Conservation (phyloP, 2,888 invertebrate genomes). For the Acrocyrtus sp. region DNA sequence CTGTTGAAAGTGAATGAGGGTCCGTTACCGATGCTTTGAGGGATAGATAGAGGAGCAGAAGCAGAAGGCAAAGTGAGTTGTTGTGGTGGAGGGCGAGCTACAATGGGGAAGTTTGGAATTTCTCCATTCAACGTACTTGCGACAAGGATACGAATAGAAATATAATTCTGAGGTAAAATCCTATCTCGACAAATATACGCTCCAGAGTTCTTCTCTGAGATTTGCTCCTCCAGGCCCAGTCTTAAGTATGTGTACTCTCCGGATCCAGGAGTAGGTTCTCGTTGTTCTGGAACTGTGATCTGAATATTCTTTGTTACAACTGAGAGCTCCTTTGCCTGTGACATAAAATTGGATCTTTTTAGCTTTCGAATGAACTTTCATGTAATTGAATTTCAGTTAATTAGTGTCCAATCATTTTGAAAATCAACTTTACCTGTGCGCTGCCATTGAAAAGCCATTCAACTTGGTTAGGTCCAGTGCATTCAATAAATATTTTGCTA, state of each 20-base stretch:
- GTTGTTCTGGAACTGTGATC: conserved; percentile 32
- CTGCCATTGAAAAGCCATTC: conserved; percentile 24
- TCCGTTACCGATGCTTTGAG: conserved; percentile 16
- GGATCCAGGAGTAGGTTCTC: conserved; percentile 23
- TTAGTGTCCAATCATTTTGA: neutral
- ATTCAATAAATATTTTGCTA: conserved; percentile 35
- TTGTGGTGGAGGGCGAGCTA: neutral
- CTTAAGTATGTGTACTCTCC: conserved; percentile 31
- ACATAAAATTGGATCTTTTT: neutral
- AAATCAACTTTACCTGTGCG: neutral
- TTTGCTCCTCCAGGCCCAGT: conserved; percentile 27
- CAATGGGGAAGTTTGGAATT: conserved; percentile 5
- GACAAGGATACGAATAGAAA: conserved; percentile 32
- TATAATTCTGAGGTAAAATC: conserved; percentile 39
- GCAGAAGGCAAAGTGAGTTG: neutral
- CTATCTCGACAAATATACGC: conserved; percentile 30
- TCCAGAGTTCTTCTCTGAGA: conserved; percentile 19
- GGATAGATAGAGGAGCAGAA: neutral
- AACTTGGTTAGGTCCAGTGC: conserved; percentile 38
- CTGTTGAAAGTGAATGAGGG: conserved; percentile 9
- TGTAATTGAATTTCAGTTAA: neutral
- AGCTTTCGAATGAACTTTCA: neutral
- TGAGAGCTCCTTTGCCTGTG: conserved; percentile 13
- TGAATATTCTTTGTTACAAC: conserved; percentile 33
- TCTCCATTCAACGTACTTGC: conserved; percentile 32